These are phyloP conservation scores for Ditula angustiorana DNA, from an alignment of 2,888 invertebrate genomes.

Conservation along the genomic window DNA sequence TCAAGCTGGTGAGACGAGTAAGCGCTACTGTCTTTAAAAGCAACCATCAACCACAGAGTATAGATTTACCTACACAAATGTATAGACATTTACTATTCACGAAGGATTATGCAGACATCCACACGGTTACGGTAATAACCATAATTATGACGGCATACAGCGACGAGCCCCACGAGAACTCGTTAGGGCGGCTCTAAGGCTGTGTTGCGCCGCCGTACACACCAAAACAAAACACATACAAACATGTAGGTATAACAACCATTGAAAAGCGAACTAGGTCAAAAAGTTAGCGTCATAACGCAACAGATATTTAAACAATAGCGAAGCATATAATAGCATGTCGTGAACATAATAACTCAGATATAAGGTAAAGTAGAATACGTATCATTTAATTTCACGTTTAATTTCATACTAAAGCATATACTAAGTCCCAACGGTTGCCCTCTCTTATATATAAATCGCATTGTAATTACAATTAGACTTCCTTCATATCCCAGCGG, in stretches of 20 bases:
- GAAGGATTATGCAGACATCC: background rate
- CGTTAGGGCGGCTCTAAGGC: slow-evolving; percentile 15
- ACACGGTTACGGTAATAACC: slow-evolving; percentile 12
- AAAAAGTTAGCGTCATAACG: slow-evolving; percentile 17
- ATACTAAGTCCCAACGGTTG: slow-evolving; percentile 2
- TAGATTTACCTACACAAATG: background rate
- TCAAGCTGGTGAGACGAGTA: too few relatives aligned
- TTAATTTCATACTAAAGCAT: slow-evolving; percentile 7
- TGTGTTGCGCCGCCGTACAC: slow-evolving; percentile 1
- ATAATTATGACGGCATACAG: slow-evolving; percentile 18
- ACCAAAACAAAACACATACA: slow-evolving; percentile 20
- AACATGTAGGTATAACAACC: slow-evolving; percentile 8
- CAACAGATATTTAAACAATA: slow-evolving; percentile 15
- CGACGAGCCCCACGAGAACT: slow-evolving; percentile 16
- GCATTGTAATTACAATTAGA: slow-evolving; percentile 22
- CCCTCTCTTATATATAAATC: slow-evolving; percentile 4
- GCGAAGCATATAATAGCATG: slow-evolving; percentile 11
- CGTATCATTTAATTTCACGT: background rate
- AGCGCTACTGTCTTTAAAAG: background rate
- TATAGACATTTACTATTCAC: background rate
- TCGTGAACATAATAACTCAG: background rate
- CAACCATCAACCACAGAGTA: background rate
- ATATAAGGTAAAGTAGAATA: slow-evolving; percentile 8
- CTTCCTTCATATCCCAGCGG: slow-evolving; percentile 18
- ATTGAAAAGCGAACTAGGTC: slow-evolving; percentile 26